Conservation (phyloP, 2,113 vertebrate species). For the Blennius ocellaris region DNA sequence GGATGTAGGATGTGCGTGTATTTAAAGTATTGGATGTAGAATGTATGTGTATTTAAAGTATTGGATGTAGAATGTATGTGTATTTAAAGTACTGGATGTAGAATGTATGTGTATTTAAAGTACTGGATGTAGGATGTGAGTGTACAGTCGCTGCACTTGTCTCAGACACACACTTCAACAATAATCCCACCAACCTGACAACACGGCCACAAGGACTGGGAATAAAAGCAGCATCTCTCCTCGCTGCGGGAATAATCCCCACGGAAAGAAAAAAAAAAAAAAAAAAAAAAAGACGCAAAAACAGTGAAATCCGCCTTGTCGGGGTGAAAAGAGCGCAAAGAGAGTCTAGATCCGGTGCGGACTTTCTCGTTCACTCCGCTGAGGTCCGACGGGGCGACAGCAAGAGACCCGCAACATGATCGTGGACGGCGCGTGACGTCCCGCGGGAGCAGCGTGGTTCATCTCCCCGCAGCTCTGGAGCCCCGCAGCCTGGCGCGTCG, state of each 20-base stretch:
- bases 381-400: slow-evolving; percentile 57
- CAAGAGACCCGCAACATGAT: slow-evolving; percentile 54
- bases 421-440: slow-evolving; percentile 55
- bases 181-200: slow-evolving; percentile 71
- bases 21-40: too few species aligned
- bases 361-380: slow-evolving; percentile 75
- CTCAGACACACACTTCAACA: too few species aligned
- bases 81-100: too few species aligned
- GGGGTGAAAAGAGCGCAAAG: not conserved
- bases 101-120: too few species aligned
- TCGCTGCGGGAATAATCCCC: slow-evolving; percentile 31
- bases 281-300: not conserved
- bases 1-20: too few species aligned
- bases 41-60: too few species aligned
- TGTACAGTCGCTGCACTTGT: too few species aligned
- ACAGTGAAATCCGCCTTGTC: not conserved
- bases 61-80: too few species aligned
- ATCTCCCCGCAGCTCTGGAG: too few species aligned
- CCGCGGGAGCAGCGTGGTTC: slow-evolving; percentile 41
- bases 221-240: slow-evolving; percentile 65
- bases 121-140: too few species aligned
- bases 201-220: slow-evolving; percentile 51
- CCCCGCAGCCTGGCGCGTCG: slow-evolving; percentile 59
- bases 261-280: too few species aligned
- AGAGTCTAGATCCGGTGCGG: slow-evolving; percentile 59